phyloP scores from a whole-genome alignment of 2,797 vertebrate species.

The Kryptopterus vitreolus region DNA sequence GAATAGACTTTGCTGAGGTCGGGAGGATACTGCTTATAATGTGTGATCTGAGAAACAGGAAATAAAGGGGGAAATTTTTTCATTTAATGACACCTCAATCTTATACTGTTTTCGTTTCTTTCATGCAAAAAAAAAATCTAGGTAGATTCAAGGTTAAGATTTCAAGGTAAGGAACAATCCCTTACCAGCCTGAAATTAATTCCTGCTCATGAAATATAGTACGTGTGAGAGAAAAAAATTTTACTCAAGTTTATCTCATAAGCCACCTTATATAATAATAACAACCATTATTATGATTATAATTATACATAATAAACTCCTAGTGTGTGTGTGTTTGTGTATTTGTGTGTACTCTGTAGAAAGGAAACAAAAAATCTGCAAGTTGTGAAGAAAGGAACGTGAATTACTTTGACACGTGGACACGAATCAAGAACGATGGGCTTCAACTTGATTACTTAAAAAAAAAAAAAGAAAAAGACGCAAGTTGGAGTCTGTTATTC shows the following conservation, averaged over 20 bases:
- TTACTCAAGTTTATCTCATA: too few species aligned
- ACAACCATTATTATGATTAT: too few species aligned
- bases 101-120: neutral
- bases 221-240: too few species aligned
- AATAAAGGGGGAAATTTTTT: neutral
- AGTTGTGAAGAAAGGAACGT: too few species aligned
- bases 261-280: too few species aligned
- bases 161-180: too few species aligned
- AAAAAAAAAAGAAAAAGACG: neutral
- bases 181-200: too few species aligned
- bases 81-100: neutral
- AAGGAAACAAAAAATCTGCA: neutral
- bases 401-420: neutral
- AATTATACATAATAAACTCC: neutral
- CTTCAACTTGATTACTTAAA: neutral
- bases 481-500: neutral
- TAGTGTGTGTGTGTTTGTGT: too few species aligned
- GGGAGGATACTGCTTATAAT: slow-evolving; percentile 79
- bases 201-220: too few species aligned
- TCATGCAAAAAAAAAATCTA: too few species aligned
- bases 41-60: slow-evolving; percentile 69
- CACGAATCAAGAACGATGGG: neutral
- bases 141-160: too few species aligned
- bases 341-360: neutral
- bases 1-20: slow-evolving; percentile 75